Evolutionary conservation across 2,888 invertebrate species (phyloP).

Genomic region (Philaethria dido): DNA sequence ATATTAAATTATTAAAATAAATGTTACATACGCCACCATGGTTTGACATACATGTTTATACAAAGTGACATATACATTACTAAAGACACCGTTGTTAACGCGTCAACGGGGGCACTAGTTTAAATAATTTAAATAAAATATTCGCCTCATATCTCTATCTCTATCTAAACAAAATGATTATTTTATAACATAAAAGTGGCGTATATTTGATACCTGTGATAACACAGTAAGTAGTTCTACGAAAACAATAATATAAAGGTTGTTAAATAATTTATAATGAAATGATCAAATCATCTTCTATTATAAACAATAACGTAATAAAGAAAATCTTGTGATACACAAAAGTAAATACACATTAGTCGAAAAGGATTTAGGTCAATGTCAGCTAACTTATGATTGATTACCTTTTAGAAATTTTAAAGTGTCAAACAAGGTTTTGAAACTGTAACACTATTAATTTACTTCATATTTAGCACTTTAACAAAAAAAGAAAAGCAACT

Average conservation of each 20-base stretch:
- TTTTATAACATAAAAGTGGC: neutral
- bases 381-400: constrained; percentile 37
- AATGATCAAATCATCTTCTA: constrained; percentile 49
- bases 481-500: too few species aligned
- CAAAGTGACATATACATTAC: too few species aligned
- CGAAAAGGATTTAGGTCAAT: constrained; percentile 51
- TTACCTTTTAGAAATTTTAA: neutral
- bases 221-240: constrained; percentile 16
- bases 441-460: too few species aligned
- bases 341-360: constrained; percentile 38
- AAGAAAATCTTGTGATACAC: constrained; percentile 53
- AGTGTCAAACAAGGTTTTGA: too few species aligned
- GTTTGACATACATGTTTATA: too few species aligned
- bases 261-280: constrained; percentile 23
- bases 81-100: too few species aligned
- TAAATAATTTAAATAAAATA: too few species aligned
- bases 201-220: neutral
- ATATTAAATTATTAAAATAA: too few species aligned
- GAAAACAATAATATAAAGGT: constrained; percentile 15
- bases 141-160: neutral
- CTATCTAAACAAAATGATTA: too few species aligned
- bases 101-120: too few species aligned
- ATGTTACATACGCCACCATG: too few species aligned
- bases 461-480: too few species aligned
- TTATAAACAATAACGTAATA: constrained; percentile 53